Conservation (phyloP, 2,888 invertebrate genomes). For the Oegoconia quadripuncta region DNA sequence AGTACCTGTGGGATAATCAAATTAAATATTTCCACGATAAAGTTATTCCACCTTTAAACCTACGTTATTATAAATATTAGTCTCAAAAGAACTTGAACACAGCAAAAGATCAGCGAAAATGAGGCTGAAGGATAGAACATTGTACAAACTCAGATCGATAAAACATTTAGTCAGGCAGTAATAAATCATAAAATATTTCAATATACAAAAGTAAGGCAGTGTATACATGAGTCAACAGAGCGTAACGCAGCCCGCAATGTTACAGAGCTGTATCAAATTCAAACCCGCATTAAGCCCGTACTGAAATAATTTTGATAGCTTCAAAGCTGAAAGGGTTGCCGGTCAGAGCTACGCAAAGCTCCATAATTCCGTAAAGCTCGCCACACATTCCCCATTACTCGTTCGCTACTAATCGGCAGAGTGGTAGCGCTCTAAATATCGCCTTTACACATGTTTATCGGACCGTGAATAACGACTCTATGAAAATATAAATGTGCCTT, state of each 20-base stretch:
- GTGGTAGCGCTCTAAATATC: conserved; percentile 74
- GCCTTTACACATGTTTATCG: conserved; percentile 72
- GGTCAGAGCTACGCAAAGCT: conserved; percentile 43
- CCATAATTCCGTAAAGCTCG: conserved; percentile 47
- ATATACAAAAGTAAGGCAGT: neutral
- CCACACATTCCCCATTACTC: conserved; percentile 47
- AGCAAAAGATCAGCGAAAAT: no score
- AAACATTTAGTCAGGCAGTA: no score
- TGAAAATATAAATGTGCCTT: conserved; percentile 77
- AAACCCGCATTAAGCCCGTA: conserved; percentile 40
- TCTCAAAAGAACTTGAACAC: no score
- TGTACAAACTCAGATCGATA: no score
- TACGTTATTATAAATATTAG: no score
- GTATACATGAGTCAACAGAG: conserved; percentile 28
- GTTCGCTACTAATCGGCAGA: conserved; percentile 67
- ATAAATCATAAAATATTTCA: no score
- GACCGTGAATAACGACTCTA: conserved; percentile 77
- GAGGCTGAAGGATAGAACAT: no score
- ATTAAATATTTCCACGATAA: no score
- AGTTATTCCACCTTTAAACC: no score
- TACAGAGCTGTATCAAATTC: conserved; percentile 44
- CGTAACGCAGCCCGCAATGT: conserved; percentile 35
- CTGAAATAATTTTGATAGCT: conserved; percentile 68
- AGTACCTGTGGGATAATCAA: no score
- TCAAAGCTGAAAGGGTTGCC: conserved; percentile 71